phyloP scores from a whole-genome alignment of 2,888 invertebrate species.

The Branchipolynoe longqiensis region DNA sequence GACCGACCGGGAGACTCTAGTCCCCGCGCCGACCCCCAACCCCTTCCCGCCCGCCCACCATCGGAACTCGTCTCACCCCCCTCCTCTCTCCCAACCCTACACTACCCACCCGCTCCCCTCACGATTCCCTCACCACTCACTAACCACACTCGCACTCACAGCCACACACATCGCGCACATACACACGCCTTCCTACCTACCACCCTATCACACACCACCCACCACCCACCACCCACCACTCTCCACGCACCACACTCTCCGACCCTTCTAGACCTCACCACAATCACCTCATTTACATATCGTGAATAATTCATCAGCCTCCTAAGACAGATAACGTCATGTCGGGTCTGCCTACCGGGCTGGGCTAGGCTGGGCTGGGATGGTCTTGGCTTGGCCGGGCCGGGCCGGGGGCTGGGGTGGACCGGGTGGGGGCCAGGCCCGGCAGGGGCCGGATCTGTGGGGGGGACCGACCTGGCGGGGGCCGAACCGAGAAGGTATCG shows the following conservation, averaged over 20 bases:
- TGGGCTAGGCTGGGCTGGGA: too few relatives aligned
- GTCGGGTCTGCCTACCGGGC: too few relatives aligned
- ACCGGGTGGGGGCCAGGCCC: too few relatives aligned
- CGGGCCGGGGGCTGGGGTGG: too few relatives aligned
- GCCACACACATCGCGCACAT: background rate
- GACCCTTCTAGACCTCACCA: constrained; percentile 47
- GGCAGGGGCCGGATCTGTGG: too few relatives aligned
- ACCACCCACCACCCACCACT: background rate
- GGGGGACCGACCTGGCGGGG: too few relatives aligned
- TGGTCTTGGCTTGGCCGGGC: too few relatives aligned
- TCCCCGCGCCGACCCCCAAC: background rate
- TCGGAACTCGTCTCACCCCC: too few relatives aligned
- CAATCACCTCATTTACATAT: constrained; percentile 56
- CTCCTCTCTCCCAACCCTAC: background rate
- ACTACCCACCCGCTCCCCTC: constrained; percentile 10
- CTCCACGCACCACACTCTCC: background rate
- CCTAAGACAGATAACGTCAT: constrained; percentile 54
- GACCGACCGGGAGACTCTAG: constrained; percentile 3
- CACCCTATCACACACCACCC: constrained; percentile 6
- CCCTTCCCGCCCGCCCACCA: constrained; percentile 4
- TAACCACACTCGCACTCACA: background rate
- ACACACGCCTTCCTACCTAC: background rate
- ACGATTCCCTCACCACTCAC: background rate
- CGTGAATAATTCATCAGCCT: constrained; percentile 39
- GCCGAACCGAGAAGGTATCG: too few relatives aligned